Conservation (phyloP, 2,797 vertebrate species). For the Muraenolepis orangiensis region DNA sequence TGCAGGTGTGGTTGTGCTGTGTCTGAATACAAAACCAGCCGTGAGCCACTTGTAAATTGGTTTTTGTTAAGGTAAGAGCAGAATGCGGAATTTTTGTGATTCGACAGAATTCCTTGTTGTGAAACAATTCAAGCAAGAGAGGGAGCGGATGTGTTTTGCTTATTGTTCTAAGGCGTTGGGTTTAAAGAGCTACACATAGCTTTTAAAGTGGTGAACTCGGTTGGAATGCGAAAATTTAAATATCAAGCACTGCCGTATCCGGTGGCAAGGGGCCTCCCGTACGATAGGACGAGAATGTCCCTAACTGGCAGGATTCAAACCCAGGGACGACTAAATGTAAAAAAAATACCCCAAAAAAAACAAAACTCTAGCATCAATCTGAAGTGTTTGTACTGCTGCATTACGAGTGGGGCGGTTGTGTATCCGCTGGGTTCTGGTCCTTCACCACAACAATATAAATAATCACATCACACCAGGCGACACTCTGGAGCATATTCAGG, state of each 20-base stretch:
- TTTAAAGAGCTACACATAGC: not conserved
- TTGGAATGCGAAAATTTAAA: not conserved
- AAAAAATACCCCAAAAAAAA: not conserved
- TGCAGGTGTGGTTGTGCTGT: not conserved
- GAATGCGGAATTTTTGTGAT: slow-evolving; percentile 2
- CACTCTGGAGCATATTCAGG: not conserved
- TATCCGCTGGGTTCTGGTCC: not conserved
- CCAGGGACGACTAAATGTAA: not conserved
- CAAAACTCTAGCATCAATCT: not conserved
- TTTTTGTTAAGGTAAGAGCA: not conserved
- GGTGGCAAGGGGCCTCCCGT: not conserved
- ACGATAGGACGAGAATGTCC: not conserved
- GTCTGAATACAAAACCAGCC: not conserved
- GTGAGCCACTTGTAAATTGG: not conserved
- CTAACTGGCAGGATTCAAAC: not conserved
- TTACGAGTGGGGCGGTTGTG: not conserved
- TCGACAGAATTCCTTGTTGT: not conserved
- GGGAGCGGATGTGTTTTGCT: not conserved
- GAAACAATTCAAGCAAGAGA: not conserved
- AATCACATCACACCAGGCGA: not conserved
- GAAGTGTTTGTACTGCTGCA: not conserved
- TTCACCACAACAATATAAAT: not conserved
- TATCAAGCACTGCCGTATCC: not conserved
- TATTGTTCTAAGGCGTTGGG: not conserved
- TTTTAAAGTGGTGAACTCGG: not conserved